Conservation (phyloP, 2,888 invertebrate species). For the Entomobrya multifasciata region DNA sequence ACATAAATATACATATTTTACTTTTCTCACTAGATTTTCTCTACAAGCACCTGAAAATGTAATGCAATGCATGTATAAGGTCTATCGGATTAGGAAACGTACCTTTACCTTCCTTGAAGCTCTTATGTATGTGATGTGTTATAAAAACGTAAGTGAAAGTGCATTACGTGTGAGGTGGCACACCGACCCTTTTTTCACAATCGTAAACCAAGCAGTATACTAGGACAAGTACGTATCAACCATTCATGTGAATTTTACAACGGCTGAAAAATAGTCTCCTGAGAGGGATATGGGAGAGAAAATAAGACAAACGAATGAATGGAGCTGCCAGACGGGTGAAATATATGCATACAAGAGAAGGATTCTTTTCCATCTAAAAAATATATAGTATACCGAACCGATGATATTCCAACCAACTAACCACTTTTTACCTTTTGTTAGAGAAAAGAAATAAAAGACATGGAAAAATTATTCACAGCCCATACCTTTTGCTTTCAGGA, state of each 20-base stretch:
- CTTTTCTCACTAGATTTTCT: conserved; percentile 10
- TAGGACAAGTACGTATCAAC: conserved; percentile 11
- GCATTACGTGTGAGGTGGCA: background rate
- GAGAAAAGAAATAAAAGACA: conserved; percentile 42
- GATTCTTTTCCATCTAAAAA: background rate
- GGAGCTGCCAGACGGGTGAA: background rate
- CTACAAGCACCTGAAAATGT: background rate
- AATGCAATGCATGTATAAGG: conserved; percentile 4
- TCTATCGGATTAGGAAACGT: background rate
- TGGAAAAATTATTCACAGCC: conserved; percentile 57
- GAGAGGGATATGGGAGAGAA: background rate
- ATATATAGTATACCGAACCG: background rate
- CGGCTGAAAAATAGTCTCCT: conserved; percentile 19
- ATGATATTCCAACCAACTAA: background rate
- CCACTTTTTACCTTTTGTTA: background rate
- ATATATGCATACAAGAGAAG: background rate
- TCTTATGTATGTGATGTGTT: background rate
- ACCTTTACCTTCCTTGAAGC: background rate
- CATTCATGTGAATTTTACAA: conserved; percentile 31
- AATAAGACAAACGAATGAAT: conserved; percentile 49
- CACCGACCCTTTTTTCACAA: background rate
- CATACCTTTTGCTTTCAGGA: conserved; percentile 60
- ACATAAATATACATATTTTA: too few species aligned
- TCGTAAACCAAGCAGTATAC: conserved; percentile 5
- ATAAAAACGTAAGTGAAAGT: too few species aligned